Base-by-base conservation (phyloP, 2,888 invertebrate species). In the Dastarcus helophoroides region DNA sequence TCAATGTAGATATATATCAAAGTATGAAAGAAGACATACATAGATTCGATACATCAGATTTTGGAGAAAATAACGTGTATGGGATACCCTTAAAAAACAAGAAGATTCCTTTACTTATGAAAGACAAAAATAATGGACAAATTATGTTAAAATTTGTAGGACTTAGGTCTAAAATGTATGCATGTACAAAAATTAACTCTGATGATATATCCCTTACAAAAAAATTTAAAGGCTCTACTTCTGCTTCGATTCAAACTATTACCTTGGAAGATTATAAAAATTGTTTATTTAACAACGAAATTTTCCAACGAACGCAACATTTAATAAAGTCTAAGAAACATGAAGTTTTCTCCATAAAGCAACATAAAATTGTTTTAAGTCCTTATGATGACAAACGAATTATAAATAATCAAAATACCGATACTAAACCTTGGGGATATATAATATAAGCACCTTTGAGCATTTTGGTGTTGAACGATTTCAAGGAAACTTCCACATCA, bases 21-120 rank as follows among this genome's bases (percentile, higher is more conserved):
- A 22, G 31, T 11, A 38, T 39, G 9, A 34, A 30, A 31, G 19
- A 27, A 17, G 36, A 41, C 28, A 29, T 31, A 9, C 10, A 38
- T 17, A 27, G 32, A 27, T 38, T 38, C 17, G 37, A 41, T 31
- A 39, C 35, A 7, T 39, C 35, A 16, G 29, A 41, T 10, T 40
- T 36, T 31, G 13, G 30, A 14, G 3, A 13, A n/a, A 14, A 39
- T 25, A 39, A 33, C 16, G n/a, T 8, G 8, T 32, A 16, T 14
- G 14, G 21, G 2, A 37, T 37, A 19, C 34, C 37, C 3, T 21
- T 22, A 12, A 14, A 21, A 14, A 34, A 34, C 14, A 37, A 37
- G 26, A 37, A 29, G 26, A 10, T 26, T 5, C 13, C 24, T 3
- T 36, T 36, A 4, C 9, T 39, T 6, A 39, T 37, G 34, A 37